Evolutionary conservation across 2,113 vertebrate genomes (phyloP).

Genomic region (Prionailurus viverrinus): DNA sequence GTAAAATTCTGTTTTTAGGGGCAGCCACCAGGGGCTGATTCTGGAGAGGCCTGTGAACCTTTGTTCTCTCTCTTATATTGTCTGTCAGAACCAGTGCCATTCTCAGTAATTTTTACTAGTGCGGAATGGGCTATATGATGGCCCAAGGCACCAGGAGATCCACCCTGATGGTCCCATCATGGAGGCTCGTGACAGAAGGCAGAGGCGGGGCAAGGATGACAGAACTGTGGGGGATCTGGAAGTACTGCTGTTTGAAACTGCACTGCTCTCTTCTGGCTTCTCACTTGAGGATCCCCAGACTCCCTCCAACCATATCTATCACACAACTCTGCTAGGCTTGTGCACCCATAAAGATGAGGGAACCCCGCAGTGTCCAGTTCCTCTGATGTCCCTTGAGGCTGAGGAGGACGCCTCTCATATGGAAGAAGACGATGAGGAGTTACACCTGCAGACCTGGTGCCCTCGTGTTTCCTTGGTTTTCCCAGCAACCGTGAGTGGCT

Average conservation of each 20-base stretch:
- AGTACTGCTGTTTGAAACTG: constrained; percentile 95
- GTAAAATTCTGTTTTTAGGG: neutral
- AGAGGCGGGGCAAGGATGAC: constrained; percentile 95
- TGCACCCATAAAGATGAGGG: constrained; percentile 95
- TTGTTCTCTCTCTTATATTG: neutral
- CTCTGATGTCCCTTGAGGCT: constrained; percentile 90
- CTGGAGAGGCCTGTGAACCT: neutral
- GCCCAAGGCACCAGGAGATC: constrained; percentile 98
- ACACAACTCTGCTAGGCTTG: constrained; percentile 90
- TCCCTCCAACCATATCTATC: constrained; percentile 96
- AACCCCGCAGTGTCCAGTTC: too few species aligned
- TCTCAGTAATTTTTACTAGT: neutral
- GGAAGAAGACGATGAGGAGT: constrained; percentile 95
- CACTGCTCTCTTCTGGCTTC: constrained; percentile 95
- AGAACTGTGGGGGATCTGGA: constrained; percentile 97
- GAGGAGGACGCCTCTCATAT: constrained; percentile 95
- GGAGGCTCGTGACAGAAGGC: constrained; percentile 93
- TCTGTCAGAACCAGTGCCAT: neutral
- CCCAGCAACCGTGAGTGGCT: neutral
- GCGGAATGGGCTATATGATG: constrained; percentile 96
- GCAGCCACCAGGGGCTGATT: neutral
- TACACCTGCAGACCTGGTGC: neutral
- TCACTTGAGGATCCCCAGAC: constrained; percentile 97
- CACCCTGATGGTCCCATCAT: constrained; percentile 95
- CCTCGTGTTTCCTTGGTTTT: constrained; percentile 37